Base-by-base conservation (phyloP, 2,113 vertebrate genomes). In the Chloropsis hardwickii region DNA sequence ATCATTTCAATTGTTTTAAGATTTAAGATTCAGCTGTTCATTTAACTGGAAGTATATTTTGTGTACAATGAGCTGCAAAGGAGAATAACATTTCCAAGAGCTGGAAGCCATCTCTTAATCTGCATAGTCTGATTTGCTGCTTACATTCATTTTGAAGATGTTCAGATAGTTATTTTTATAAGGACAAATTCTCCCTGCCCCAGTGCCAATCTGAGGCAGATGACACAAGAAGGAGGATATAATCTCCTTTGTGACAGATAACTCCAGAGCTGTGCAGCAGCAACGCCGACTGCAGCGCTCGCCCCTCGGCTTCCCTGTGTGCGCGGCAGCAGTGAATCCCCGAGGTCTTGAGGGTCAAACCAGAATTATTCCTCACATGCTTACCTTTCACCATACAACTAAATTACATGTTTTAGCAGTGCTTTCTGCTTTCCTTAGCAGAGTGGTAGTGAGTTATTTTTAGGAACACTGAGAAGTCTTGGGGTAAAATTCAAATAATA, bases 11-110 rank as follows among this genome's bases (percentile, higher is more conserved):
- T 96, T 53, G 51, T 92, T 56, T 96, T 92, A 95, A 95, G 90
- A 97, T 97, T 94, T 94, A 97, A 91, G 87, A 95, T 93, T 97
- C 90, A 95, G 86, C 73, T 97, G 84, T 57, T 97, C 88, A 85
- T 95, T 97, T 97, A 97, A 94, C 85, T 96, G 94, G 91, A 97
- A 96, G 77, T 73, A 60, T 88, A 97, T 95, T 83, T 91, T 92
- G 57, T 9, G 53, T 74, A 96, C 89, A 78, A 66, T n/a, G 88
- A 95, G 72, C 40, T 82, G 62, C 94, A 88, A 57, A 92, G 42
- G 92, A 90, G 92, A 97, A 96, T 95, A 87, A 91, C 47, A 86
- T 65, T 95, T 92, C 73, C 66, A 74, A 72, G 94, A 90, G 89
- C 70, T 95, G 86, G 61, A 88, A 92, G 77, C 80, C 29, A 22